Evolutionary conservation across 2,888 invertebrate species (phyloP), one percentile per base, ranked within the genome.

Genomic region (Psococerastis gibbosa): DNA sequence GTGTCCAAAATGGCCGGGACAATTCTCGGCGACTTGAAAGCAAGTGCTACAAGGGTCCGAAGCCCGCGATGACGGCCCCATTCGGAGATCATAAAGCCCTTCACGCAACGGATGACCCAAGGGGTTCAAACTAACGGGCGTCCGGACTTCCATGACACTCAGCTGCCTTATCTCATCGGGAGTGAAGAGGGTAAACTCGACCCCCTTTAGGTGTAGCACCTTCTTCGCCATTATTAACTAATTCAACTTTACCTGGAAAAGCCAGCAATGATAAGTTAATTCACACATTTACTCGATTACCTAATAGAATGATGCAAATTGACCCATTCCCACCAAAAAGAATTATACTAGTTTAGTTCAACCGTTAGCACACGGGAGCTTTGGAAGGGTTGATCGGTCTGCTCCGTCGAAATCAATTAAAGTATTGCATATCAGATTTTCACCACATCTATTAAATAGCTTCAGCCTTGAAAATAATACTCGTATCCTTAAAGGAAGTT

Each of bases 1-100:
- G 57, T 94, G 88, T 0, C 97, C 97, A 61, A 89, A 78, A 62
- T 98, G 98, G 0, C 98, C 98, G 0, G 81, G 75, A 57, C 95
- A 95, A 48, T 70, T 65, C 5, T 68, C 57, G 35, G 71, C 58
- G 15, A 68, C 69, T 50, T 73, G 70, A 8, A 71, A 68, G 56
- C 95, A 97, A 5, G 91, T 92, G 3, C 64, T 64, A 59, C 95
- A 97, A 1, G 73, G 66, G 47, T 84, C 82, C 52, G 66, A 62
- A 41, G 68, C 61, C 11, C 75, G 73, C 47, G 70, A 69, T 31
- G 67, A 56, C 2, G 78, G 77, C 68, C 88, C 97, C 60, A 97
- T 64, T 2, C 70, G 67, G 42, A 75, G 72, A 60, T 98, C 97
- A 60, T 97, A 91, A 1, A 97, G 64, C n/a, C 97, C 97, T 20